Evolutionary conservation across 2,888 invertebrate genomes (phyloP), one percentile per base, ranked within the genome.

Genomic region (Ditula angustiorana): DNA sequence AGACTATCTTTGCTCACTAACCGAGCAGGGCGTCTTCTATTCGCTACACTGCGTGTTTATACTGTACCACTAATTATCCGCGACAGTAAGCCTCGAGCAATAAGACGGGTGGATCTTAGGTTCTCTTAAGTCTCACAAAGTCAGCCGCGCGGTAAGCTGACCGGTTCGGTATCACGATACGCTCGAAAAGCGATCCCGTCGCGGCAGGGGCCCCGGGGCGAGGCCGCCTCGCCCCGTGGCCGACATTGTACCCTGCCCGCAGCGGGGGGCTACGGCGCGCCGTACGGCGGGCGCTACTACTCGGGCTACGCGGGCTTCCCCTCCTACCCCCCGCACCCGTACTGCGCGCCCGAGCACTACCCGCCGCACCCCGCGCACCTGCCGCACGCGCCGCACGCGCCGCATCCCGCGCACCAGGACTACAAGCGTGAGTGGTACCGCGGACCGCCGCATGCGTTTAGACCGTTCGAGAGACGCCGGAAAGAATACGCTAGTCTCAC

Each of bases 281-380:
- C 82, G 35, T 90, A 90, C 82, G 85, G 85, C 66, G 83, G 81
- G 0, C 85, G 89, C 33, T 91, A 90, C 85, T 90, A 87, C 84
- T 79, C 82, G 61, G 83, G 86, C 30, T 85, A 87, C 83, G 81
- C 74, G 66, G 77, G 78, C 50, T 83, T 83, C 78, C 77, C 82
- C 19, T 46, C 63, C 57, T 74, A 74, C 73, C 73, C 73, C 50
- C 67, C 71, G 81, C 86, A 47, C 21, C 55, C 65, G 49, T 80
- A 35, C 87, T 86, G 37, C 35, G 24, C 68, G 75, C 52, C 52
- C 33, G 86, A 74, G 49, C 83, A 65, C 88, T 89, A 69, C 66
- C 69, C 76, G 57, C 75, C 71, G 55, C 69, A 50, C 67, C 67
- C 55, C 53, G 68, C 57, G 61, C 58, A 65, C 61, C 65, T n/a